Conservation (phyloP, 2,113 vertebrate genomes). For the Tetraodon nigroviridis region DNA sequence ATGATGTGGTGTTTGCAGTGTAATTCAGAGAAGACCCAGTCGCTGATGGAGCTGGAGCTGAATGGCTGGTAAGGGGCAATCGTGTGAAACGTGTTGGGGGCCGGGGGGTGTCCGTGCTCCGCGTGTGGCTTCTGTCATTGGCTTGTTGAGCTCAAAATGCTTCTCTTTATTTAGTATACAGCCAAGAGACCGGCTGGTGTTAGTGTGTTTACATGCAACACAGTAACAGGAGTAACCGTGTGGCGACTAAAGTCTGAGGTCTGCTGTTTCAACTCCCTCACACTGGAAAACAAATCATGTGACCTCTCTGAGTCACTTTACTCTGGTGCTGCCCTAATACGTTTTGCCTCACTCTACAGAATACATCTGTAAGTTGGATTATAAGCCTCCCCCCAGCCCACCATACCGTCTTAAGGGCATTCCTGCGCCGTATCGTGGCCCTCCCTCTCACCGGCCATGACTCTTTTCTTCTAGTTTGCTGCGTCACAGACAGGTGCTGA, state of each 20-base stretch:
- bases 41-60: slow-evolving; percentile 89
- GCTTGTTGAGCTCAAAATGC: slow-evolving; percentile 13
- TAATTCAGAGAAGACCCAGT: slow-evolving; percentile 91
- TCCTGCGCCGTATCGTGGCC: slow-evolving; percentile 52
- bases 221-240: slow-evolving; percentile 4
- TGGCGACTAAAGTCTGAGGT: slow-evolving; percentile 7
- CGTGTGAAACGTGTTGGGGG: slow-evolving; percentile 12
- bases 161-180: slow-evolving; percentile 38
- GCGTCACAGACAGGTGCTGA: slow-evolving; percentile 58
- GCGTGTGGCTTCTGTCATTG: slow-evolving; percentile 24
- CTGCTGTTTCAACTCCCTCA: slow-evolving; percentile 17
- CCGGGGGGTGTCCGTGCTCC: slow-evolving; percentile 1
- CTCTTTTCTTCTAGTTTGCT: slow-evolving; percentile 37
- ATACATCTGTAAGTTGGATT: slow-evolving; percentile 48
- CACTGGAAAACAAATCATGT: slow-evolving; percentile 40
- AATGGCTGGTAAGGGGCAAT: slow-evolving; percentile 82
- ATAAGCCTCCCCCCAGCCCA: not conserved
- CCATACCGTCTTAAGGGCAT: slow-evolving; percentile 49
- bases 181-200: not conserved
- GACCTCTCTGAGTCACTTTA: slow-evolving; percentile 34
- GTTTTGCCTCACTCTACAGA: slow-evolving; percentile 54
- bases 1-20: slow-evolving; percentile 99
- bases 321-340: slow-evolving; percentile 19
- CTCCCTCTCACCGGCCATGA: slow-evolving; percentile 25
- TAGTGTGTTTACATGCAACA: slow-evolving; percentile 2